Percentiles rank a stretch among this genome's conserved stretches.
Evolutionary conservation across 2,888 invertebrate genomes (phyloP).

Genomic region (Stictocephala bisonia): DNA sequence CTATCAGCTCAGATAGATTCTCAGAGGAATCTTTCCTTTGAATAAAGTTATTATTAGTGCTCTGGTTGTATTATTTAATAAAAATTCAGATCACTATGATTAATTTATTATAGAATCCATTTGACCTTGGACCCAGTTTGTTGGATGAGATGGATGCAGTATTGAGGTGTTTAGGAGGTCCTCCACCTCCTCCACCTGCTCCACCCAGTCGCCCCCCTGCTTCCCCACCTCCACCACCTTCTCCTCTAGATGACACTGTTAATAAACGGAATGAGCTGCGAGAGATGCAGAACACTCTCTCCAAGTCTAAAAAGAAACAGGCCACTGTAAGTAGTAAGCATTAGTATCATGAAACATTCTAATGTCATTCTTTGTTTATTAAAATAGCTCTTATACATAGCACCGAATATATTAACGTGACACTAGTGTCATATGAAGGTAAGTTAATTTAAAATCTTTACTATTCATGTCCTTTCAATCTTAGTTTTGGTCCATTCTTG

Average conservation of each 20-base stretch:
- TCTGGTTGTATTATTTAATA: no score
- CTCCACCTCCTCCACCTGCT: constrained; percentile 62
- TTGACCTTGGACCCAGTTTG: constrained; percentile 89
- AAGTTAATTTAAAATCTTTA: not conserved
- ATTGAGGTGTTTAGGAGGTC: constrained; percentile 71
- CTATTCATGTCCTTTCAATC: no score
- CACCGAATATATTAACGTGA: not conserved
- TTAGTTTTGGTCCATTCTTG: no score
- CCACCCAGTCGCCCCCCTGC: constrained; percentile 59
- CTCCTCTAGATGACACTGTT: constrained; percentile 67
- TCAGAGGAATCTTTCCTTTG: no score
- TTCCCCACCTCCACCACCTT: constrained; percentile 58
- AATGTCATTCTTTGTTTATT: no score
- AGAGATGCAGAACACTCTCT: constrained; percentile 67
- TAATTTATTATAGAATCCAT: constrained; percentile 61
- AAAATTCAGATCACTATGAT: no score
- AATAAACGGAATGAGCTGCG: constrained; percentile 78
- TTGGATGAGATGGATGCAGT: constrained; percentile 92
- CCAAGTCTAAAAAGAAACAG: constrained; percentile 68
- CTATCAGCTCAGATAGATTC: no score
- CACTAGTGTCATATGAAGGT: not conserved
- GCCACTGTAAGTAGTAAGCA: constrained; percentile 65
- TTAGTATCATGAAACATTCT: no score
- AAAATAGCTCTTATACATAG: no score
- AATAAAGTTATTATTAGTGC: no score